A percentile compares a stretch with the other conserved stretches of the same genome.
phyloP scores from a whole-genome alignment of 2,113 vertebrate species.

The Ochotona princeps region DNA sequence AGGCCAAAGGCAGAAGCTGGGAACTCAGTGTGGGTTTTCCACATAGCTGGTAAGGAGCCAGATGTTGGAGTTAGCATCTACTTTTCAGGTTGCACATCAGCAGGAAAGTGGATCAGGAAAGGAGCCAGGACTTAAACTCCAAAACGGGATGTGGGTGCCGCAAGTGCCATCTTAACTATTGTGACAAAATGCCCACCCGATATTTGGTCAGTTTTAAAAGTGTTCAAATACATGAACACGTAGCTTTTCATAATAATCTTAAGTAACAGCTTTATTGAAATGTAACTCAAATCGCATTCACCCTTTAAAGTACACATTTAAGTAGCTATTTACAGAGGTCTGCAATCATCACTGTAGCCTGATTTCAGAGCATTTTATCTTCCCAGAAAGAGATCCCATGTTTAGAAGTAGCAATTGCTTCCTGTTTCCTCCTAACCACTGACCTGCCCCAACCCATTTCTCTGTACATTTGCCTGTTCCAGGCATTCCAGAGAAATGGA shows the following conservation, averaged over 20 bases:
- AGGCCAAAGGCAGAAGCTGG: too few relatives aligned
- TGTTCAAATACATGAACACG: background rate
- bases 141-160: too few relatives aligned
- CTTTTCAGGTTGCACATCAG: too few relatives aligned
- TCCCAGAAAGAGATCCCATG: background rate
- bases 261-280: background rate
- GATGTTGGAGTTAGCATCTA: too few relatives aligned
- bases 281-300: background rate
- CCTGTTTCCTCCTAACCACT: background rate
- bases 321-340: background rate
- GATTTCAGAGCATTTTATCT: background rate
- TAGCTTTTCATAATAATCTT: background rate
- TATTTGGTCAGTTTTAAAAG: background rate
- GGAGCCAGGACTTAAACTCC: too few relatives aligned
- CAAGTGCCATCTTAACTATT: too few relatives aligned
- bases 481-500: background rate
- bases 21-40: too few relatives aligned
- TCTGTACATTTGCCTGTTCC: background rate
- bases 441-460: background rate
- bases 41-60: too few relatives aligned
- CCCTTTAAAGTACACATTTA: background rate
- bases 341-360: background rate
- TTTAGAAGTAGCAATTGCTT: background rate
- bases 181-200: too few relatives aligned
- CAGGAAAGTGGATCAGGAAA: too few relatives aligned